Conservation (phyloP, 2,113 vertebrate species). For the Notiomystis cincta region DNA sequence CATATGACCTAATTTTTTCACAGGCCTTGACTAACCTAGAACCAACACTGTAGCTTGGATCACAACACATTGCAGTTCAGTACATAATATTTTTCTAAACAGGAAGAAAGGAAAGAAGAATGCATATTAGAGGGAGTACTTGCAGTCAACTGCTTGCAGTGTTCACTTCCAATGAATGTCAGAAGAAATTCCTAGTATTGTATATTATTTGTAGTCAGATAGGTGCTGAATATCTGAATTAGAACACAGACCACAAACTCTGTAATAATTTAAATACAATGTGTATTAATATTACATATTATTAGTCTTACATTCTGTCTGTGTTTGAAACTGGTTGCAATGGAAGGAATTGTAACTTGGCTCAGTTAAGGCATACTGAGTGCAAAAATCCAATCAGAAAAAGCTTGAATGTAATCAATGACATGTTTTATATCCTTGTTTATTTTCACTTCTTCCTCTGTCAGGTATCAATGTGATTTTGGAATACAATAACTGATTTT, state of each 20-base stretch:
- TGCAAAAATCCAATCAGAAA: not conserved
- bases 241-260: not conserved
- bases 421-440: not conserved
- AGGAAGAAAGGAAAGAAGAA: not conserved
- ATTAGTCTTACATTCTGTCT: not conserved
- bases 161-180: not conserved
- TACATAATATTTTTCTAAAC: not conserved
- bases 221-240: not conserved
- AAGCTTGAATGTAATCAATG: not conserved
- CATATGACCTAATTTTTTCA: conserved; percentile 54
- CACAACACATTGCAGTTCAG: not conserved
- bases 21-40: conserved; percentile 48
- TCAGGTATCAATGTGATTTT: not conserved
- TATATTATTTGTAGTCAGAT: not conserved
- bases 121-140: not conserved
- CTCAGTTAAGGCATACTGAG: not conserved
- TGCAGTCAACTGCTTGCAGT: not conserved
- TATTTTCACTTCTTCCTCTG: not conserved
- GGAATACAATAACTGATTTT: not conserved
- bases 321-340: not conserved
- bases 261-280: not conserved
- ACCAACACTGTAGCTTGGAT: conserved; percentile 12
- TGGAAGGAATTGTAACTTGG: not conserved
- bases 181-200: not conserved
- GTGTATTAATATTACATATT: not conserved